Evolutionary conservation across 2,888 invertebrate genomes (phyloP).

Genomic region (Polydrusus pterygomalis): DNA sequence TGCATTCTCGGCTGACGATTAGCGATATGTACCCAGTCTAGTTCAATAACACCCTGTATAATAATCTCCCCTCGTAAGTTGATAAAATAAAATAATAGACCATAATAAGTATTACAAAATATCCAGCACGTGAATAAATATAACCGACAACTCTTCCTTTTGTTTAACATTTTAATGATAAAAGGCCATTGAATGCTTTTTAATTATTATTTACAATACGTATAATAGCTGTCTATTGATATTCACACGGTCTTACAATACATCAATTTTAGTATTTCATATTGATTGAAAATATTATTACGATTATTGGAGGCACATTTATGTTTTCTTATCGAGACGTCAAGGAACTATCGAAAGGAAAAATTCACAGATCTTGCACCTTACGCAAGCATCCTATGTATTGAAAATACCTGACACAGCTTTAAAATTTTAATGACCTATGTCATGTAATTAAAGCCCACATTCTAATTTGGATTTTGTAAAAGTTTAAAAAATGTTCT

Average conservation of each 20-base stretch:
- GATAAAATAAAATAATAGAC: too few relatives aligned
- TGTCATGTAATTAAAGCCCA: too few relatives aligned
- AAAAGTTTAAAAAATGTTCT: too few relatives aligned
- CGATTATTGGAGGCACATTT: constrained; percentile 48
- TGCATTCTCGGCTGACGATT: too few relatives aligned
- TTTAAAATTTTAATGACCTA: too few relatives aligned
- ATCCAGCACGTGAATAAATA: constrained; percentile 41
- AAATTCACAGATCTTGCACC: too few relatives aligned
- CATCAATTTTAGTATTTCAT: constrained; percentile 33
- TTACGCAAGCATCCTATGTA: too few relatives aligned
- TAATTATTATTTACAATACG: constrained; percentile 52
- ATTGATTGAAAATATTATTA: constrained; percentile 38
- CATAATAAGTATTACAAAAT: constrained; percentile 1
- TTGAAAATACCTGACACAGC: too few relatives aligned
- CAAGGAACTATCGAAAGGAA: not conserved
- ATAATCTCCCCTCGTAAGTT: not conserved
- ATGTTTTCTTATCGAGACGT: not conserved
- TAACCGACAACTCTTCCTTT: constrained; percentile 46
- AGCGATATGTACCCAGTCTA: too few relatives aligned
- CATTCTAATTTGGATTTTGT: too few relatives aligned
- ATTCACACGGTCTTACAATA: constrained; percentile 56
- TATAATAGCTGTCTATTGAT: constrained; percentile 58
- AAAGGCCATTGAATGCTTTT: constrained; percentile 58
- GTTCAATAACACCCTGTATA: too few relatives aligned
- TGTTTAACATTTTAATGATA: constrained; percentile 54